These are phyloP conservation scores for Pterocles gutturalis DNA, from an alignment of 2,113 vertebrate species.

Conservation along the genomic window DNA sequence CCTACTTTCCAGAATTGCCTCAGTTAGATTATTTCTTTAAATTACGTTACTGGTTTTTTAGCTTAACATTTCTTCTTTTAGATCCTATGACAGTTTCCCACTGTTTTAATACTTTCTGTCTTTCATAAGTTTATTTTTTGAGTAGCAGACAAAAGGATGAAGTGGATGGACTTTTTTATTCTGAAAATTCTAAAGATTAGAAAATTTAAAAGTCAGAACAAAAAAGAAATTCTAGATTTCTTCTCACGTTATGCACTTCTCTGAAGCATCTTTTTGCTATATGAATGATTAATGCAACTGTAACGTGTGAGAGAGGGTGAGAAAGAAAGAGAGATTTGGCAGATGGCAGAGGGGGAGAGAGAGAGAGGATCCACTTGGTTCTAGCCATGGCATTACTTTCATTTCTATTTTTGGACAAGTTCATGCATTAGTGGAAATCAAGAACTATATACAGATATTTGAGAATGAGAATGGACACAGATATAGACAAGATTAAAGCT, in stretches of 20 bases:
- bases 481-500: neutral
- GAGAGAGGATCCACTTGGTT: neutral
- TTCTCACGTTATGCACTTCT: neutral
- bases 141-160: neutral
- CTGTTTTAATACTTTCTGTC: neutral
- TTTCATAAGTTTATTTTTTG: neutral
- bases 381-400: neutral
- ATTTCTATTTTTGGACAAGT: neutral
- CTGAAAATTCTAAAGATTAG: neutral
- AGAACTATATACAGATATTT: neutral
- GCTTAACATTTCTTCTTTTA: neutral
- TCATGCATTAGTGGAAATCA: neutral
- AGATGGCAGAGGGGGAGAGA: accelerated
- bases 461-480: neutral
- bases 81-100: neutral
- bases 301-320: neutral
- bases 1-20: neutral
- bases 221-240: neutral
- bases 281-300: neutral
- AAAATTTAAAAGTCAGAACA: neutral
- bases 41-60: neutral
- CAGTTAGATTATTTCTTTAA: neutral
- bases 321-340: neutral
- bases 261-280: neutral
- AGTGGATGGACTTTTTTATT: neutral